Percentiles rank a stretch among this genome's conserved stretches.
Conservation (phyloP, 2,797 vertebrate genomes). For the Liasis olivaceus region DNA sequence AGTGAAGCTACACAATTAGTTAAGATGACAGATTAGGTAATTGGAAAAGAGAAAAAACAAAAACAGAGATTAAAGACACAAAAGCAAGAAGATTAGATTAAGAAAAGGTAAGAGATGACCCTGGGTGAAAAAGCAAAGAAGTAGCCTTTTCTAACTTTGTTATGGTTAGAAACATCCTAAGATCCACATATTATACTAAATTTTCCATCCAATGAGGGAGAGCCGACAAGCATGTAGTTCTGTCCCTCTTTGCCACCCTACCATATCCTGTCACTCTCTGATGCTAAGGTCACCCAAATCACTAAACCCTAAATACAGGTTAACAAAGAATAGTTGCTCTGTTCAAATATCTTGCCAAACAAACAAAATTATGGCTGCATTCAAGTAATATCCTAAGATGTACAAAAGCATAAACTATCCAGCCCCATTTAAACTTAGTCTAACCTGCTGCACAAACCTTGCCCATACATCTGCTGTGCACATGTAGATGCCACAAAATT, state of each 20-base stretch:
- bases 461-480: background rate
- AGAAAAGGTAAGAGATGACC: conserved; percentile 1
- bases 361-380: too few species aligned
- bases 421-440: too few species aligned
- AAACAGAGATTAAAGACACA: conserved; percentile 11
- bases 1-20: background rate
- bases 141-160: background rate
- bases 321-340: too few species aligned
- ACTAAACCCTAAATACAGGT: too few species aligned
- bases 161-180: background rate
- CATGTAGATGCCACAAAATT: background rate
- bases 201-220: background rate
- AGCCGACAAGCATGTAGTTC: background rate
- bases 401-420: too few species aligned
- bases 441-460: too few species aligned
- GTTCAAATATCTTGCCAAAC: too few species aligned
- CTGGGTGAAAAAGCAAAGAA: conserved; percentile 19
- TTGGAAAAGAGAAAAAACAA: conserved; percentile 9
- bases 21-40: background rate
- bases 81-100: conserved; percentile 15
- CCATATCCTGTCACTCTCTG: too few species aligned
- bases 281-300: too few species aligned
- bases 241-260: background rate
- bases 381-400: too few species aligned
- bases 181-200: background rate